A percentile compares a stretch with the other conserved stretches of the same genome.
phyloP scores from a whole-genome alignment of 2,113 vertebrate species.

The Macrotis lagotis region DNA sequence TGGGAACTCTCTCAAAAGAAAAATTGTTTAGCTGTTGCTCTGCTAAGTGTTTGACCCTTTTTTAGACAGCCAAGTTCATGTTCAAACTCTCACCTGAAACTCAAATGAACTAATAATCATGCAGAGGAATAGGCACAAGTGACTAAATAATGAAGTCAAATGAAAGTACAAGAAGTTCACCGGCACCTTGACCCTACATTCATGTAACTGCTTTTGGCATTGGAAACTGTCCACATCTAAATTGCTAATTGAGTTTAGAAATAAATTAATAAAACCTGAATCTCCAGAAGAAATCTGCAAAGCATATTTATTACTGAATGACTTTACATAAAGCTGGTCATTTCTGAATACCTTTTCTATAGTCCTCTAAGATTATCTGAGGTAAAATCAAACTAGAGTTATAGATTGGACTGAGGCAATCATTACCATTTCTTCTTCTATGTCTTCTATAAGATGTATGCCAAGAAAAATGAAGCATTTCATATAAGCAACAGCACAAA shows the following conservation, averaged over 20 bases:
- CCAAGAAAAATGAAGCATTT: neutral
- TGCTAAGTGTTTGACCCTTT: neutral
- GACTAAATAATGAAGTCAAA: constrained; percentile 52
- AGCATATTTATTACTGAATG: neutral
- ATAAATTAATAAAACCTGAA: constrained; percentile 77
- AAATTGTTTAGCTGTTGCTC: neutral
- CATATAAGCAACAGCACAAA: neutral
- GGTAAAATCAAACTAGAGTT: neutral
- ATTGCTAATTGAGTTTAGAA: constrained; percentile 71
- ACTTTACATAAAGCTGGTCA: neutral
- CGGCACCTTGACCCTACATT: constrained; percentile 76
- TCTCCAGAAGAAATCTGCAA: constrained; percentile 58
- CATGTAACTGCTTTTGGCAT: constrained; percentile 54
- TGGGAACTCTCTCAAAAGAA: neutral
- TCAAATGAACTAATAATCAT: neutral
- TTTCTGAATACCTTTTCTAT: constrained; percentile 20
- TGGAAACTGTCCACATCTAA: constrained; percentile 68
- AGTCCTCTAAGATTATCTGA: constrained; percentile 10
- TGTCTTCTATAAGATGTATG: neutral
- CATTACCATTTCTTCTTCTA: neutral
- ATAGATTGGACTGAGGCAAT: constrained; percentile 2
- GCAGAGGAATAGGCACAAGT: constrained; percentile 55
- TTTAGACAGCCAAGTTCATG: neutral
- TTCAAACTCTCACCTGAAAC: neutral
- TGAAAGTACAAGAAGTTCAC: constrained; percentile 59